Conservation (phyloP, 2,113 vertebrate species). For the Clarias magur region DNA sequence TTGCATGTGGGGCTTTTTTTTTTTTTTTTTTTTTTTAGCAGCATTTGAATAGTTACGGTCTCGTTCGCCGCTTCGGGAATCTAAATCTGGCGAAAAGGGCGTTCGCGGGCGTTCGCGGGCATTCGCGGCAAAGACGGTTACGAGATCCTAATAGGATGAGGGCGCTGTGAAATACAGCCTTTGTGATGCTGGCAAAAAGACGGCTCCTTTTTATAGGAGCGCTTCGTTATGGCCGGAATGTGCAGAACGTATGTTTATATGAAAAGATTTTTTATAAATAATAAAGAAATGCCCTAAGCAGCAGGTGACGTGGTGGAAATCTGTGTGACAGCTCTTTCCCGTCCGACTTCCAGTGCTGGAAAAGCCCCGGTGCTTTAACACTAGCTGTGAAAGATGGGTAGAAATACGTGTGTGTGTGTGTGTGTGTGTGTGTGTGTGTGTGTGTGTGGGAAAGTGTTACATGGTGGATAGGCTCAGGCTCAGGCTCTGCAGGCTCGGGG, state of each 20-base stretch:
- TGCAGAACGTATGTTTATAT: background rate
- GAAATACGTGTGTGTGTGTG: background rate
- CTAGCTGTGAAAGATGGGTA: background rate
- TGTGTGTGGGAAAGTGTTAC: conserved; percentile 48
- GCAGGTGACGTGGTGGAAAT: background rate
- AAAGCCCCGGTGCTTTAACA: conserved; percentile 19
- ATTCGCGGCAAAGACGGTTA: conserved; percentile 11
- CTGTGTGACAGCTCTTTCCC: background rate
- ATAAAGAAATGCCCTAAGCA: background rate
- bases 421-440: background rate
- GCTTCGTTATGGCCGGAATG: background rate
- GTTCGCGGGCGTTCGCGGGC: too few species aligned
- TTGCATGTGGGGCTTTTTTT: background rate
- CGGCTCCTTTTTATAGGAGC: background rate
- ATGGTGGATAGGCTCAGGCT: conserved; percentile 52
- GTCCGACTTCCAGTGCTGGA: background rate
- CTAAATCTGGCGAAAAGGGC: background rate
- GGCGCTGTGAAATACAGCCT: background rate
- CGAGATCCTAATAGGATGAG: background rate
- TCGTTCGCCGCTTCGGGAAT: background rate
- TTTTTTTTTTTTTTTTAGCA: conserved; percentile 8
- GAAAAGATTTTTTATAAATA: background rate
- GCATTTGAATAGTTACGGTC: background rate
- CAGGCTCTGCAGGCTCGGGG: conserved; percentile 58
- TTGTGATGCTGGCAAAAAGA: background rate